Evolutionary conservation across 2,797 vertebrate species (phyloP), one percentile per base, ranked within the genome.

Genomic region (Falco biarmicus): DNA sequence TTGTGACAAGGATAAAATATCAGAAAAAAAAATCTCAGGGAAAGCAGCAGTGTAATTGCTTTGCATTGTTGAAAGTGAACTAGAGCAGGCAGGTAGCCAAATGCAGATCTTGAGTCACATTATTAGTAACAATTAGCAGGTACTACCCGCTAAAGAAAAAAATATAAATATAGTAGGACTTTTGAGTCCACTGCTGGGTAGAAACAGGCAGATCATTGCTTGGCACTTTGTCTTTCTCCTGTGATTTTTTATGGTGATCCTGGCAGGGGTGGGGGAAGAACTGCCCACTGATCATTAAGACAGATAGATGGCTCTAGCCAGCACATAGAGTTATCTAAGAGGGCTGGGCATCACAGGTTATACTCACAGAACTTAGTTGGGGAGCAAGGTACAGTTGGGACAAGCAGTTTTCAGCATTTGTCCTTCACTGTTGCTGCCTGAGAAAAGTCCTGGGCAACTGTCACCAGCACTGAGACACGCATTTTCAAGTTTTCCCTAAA

Each of bases 291-390:
- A 60, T 60, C 32, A 65, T 9, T 66, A 16, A 48, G 28, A 74
- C 24, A 89, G 15, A 82, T 0, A 87, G 34, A 51, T 31, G 56
- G 45, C 53, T 91, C 87, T 84, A 84, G 90, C 90, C 96, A 95
- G 93, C 94, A 84, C 37, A 47, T 5, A 87, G 10, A 71, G 37
- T 84, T 88, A 75, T 5, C 2, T 10, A 78, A 80, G 60, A 90
- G 20, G 45, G 94, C 95, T 93, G 77, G 92, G 34, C 76, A 95
- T 61, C 65, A 73, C n/a, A 93, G 53, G 24, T 95, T 64, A 93
- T 86, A 95, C 82, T 93, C 82, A 95, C 61, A 78, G 69, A 86
- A 81, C 34, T 95, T 81, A 69, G 75, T 0, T 92, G 47, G 70
- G 74, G 56, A 90, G 43, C 39, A 95, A 89, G 56, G 61, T 78